Conservation (phyloP, 2,113 vertebrate species). For the Echinops telfairi region DNA sequence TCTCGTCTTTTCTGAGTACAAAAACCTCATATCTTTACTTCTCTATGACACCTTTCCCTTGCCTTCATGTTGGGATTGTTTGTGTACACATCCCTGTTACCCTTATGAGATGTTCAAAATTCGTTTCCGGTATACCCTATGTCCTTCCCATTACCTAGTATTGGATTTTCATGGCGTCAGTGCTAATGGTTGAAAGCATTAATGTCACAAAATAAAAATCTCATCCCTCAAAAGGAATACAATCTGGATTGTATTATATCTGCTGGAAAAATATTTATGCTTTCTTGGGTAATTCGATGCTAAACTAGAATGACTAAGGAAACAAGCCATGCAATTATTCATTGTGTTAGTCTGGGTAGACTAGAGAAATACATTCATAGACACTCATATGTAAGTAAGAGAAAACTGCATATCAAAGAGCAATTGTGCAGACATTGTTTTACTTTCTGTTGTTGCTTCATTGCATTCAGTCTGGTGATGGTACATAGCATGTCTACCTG, state of each 20-base stretch:
- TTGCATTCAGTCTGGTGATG: too few relatives aligned
- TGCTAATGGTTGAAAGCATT: neutral
- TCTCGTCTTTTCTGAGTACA: neutral
- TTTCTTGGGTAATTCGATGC: neutral
- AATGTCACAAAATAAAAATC: neutral
- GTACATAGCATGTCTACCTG: too few relatives aligned
- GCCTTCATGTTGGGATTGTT: neutral
- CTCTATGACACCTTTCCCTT: neutral
- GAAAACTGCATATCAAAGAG: too few relatives aligned
- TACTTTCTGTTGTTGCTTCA: too few relatives aligned
- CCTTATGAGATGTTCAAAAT: neutral
- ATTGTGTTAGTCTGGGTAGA: too few relatives aligned
- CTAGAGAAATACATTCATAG: too few relatives aligned
- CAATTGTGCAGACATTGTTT: too few relatives aligned
- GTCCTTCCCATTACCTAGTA: neutral
- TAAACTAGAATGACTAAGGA: conserved; percentile 8
- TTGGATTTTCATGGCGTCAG: neutral
- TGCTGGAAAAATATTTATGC: neutral
- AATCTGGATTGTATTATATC: neutral
- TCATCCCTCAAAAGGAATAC: neutral
- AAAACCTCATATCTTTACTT: neutral
- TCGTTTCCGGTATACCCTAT: neutral
- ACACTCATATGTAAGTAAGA: too few relatives aligned
- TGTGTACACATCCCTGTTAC: neutral
- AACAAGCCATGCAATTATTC: neutral